Evolutionary conservation across 2,113 vertebrate species (phyloP).

Genomic region (Aegithalos caudatus): DNA sequence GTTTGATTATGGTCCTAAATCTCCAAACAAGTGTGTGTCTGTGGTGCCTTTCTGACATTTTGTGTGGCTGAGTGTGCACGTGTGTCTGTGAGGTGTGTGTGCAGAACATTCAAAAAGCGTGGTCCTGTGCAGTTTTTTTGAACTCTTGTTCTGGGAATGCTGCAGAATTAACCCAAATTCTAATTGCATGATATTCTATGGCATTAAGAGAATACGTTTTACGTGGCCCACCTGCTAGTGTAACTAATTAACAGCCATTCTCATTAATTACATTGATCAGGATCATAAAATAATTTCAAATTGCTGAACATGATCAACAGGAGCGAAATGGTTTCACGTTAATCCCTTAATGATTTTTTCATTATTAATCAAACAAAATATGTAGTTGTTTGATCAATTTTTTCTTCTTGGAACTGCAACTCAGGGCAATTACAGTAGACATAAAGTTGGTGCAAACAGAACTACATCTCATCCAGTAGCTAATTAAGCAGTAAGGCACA

Average conservation of each 20-base stretch:
- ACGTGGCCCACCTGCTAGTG: constrained; percentile 74
- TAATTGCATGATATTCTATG: constrained; percentile 24
- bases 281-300: constrained; percentile 80
- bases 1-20: neutral
- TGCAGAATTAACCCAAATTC: constrained; percentile 10
- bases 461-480: constrained; percentile 58
- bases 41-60: neutral
- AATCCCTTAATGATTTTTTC: constrained; percentile 78
- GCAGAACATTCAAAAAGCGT: neutral
- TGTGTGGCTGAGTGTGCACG: neutral
- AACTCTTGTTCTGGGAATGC: neutral
- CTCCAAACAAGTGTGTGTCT: neutral
- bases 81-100: neutral
- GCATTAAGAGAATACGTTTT: constrained; percentile 67
- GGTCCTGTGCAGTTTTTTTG: neutral
- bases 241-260: constrained; percentile 78
- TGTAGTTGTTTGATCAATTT: constrained; percentile 69
- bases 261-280: constrained; percentile 82
- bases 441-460: constrained; percentile 72
- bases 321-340: constrained; percentile 74
- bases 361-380: constrained; percentile 79
- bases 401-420: constrained; percentile 62
- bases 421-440: constrained; percentile 66
- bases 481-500: constrained; percentile 72
- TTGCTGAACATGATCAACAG: constrained; percentile 74